phyloP scores from a whole-genome alignment of 2,113 vertebrate species.

The Cinclus cinclus region DNA sequence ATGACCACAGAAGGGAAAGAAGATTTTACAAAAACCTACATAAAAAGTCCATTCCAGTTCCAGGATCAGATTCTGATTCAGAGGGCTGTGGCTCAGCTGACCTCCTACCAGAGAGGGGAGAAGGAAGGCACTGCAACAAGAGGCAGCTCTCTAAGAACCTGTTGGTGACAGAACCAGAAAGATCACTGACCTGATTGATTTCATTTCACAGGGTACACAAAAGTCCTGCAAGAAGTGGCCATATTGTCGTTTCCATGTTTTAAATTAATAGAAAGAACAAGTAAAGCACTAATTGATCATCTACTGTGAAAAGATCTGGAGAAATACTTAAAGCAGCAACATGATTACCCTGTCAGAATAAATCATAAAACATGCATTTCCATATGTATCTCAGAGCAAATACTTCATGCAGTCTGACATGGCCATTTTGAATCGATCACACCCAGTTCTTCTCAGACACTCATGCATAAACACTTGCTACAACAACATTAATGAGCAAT shows the following conservation, averaged over 20 bases:
- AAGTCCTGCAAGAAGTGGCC: neutral
- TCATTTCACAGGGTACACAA: neutral
- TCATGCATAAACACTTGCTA: conserved; percentile 53
- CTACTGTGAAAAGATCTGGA: neutral
- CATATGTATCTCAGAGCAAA: neutral
- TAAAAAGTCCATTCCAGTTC: neutral
- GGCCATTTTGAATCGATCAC: conserved; percentile 36
- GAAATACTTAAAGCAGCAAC: conserved; percentile 25
- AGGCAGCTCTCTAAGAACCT: neutral
- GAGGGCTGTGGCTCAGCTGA: neutral
- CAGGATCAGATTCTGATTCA: neutral
- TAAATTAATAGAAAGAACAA: neutral
- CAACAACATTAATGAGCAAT: conserved; percentile 51
- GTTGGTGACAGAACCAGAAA: neutral
- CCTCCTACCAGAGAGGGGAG: neutral
- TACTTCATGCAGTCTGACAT: conserved; percentile 46
- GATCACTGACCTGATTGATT: neutral
- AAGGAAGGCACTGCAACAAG: neutral
- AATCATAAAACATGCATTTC: conserved; percentile 17
- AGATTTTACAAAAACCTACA: neutral
- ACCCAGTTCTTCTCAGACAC: conserved; percentile 38
- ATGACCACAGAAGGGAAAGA: neutral
- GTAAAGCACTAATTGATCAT: conserved; percentile 32
- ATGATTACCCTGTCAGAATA: conserved; percentile 43
- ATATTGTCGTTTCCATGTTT: neutral